Evolutionary conservation across 2,797 vertebrate genomes (phyloP).

Genomic region (Tragopan temminckii): DNA sequence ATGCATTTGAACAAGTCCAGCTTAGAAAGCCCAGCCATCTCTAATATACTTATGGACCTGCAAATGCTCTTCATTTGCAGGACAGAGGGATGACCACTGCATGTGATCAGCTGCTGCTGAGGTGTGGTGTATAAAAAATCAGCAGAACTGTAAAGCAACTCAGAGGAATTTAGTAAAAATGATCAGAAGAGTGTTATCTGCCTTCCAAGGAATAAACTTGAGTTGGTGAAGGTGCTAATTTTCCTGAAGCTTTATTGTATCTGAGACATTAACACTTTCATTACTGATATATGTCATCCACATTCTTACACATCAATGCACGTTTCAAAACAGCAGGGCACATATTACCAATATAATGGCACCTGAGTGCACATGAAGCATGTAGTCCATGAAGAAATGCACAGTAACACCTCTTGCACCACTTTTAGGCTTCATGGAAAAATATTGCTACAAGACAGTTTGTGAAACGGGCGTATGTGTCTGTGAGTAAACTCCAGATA

Average conservation of each 20-base stretch:
- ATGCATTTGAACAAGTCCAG: slow-evolving; percentile 17
- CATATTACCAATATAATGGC: accelerated
- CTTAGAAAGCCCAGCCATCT: slow-evolving; percentile 35
- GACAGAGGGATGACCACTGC: background rate
- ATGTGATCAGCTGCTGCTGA: background rate
- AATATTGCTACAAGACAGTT: background rate
- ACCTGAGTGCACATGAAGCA: accelerated
- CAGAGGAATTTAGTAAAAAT: background rate
- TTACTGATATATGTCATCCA: background rate
- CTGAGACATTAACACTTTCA: background rate
- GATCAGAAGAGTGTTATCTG: background rate
- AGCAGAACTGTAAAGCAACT: background rate
- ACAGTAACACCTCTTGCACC: background rate
- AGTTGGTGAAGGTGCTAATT: background rate
- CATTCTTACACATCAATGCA: background rate
- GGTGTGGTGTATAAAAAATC: background rate
- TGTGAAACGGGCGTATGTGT: background rate
- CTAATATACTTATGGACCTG: slow-evolving; percentile 24
- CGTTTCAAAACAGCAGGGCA: background rate
- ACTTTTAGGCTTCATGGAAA: background rate
- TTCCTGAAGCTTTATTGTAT: background rate
- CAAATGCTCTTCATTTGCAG: background rate
- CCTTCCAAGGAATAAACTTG: background rate
- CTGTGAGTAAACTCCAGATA: slow-evolving; percentile 56
- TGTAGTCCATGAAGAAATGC: background rate